These are phyloP conservation scores for Drosophila mayaguana DNA, from an alignment of 2,888 invertebrate species.

Conservation along the genomic window DNA sequence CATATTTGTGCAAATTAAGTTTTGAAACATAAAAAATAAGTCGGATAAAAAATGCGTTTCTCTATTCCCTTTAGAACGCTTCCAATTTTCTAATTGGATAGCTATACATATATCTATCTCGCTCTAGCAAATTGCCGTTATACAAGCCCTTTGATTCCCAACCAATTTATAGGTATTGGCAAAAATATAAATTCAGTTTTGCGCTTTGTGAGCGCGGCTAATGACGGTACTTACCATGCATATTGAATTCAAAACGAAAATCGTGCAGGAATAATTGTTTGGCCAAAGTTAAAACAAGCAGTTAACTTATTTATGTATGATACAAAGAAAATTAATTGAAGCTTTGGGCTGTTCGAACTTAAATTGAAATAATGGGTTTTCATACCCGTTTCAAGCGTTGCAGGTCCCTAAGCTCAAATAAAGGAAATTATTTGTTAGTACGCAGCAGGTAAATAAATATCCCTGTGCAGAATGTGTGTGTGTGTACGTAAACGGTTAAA, in stretches of 20 bases:
- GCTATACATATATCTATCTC: too few relatives aligned
- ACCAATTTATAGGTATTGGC: background rate
- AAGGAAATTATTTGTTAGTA: background rate
- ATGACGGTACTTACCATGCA: constrained; percentile 7
- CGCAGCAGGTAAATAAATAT: constrained; percentile 1
- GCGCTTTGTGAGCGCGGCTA: background rate
- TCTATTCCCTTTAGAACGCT: background rate
- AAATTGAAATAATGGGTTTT: constrained; percentile 10
- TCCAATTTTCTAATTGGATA: background rate
- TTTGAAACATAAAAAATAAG: background rate
- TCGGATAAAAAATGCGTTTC: background rate
- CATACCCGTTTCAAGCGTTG: constrained; percentile 5
- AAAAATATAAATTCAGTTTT: background rate
- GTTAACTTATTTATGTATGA: background rate
- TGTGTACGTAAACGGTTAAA: constrained; percentile 6
- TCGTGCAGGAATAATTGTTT: constrained; percentile 1
- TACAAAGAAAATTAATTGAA: background rate
- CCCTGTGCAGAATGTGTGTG: background rate
- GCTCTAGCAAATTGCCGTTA: background rate
- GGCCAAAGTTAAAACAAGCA: background rate
- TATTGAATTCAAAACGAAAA: background rate
- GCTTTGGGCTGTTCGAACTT: background rate
- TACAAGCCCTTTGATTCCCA: background rate
- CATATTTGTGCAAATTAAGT: background rate
- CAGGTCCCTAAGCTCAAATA: background rate